Percentiles rank a stretch among this genome's conserved stretches.
Conservation (phyloP, 1,140 invertebrate genomes). For the Bicyclus anynana region DNA sequence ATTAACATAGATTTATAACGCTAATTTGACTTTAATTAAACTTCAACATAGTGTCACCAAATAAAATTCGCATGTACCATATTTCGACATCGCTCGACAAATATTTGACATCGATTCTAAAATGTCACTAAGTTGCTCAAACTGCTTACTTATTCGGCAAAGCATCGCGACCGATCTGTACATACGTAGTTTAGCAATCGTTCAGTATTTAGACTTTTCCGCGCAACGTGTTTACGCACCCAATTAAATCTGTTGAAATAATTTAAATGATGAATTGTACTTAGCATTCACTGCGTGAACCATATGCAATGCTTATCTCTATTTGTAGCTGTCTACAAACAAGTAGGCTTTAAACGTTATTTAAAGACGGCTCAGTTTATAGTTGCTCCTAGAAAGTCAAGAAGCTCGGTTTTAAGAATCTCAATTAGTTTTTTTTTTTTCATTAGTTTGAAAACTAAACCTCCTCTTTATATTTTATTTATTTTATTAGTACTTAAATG, state of each 20-base stretch:
- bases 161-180: constrained; percentile 23
- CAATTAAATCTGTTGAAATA: constrained; percentile 28
- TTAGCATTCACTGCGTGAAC: background rate
- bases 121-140: constrained; percentile 40
- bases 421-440: too few species aligned
- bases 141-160: constrained; percentile 49
- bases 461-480: too few species aligned
- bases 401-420: too few species aligned
- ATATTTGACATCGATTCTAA: constrained; percentile 37
- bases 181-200: constrained; percentile 24
- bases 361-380: too few species aligned
- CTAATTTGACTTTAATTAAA: background rate
- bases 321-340: background rate
- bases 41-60: background rate
- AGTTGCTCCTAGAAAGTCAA: too few species aligned
- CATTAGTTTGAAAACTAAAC: too few species aligned
- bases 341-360: background rate
- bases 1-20: too few species aligned
- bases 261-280: constrained; percentile 17
- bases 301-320: background rate
- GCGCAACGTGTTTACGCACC: constrained; percentile 18
- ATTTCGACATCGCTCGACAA: constrained; percentile 28
- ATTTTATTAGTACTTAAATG: too few species aligned
- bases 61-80: background rate
- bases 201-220: constrained; percentile 28